Base-by-base conservation (phyloP, 2,113 vertebrate species). In the Melanostigma gelatinosum region DNA sequence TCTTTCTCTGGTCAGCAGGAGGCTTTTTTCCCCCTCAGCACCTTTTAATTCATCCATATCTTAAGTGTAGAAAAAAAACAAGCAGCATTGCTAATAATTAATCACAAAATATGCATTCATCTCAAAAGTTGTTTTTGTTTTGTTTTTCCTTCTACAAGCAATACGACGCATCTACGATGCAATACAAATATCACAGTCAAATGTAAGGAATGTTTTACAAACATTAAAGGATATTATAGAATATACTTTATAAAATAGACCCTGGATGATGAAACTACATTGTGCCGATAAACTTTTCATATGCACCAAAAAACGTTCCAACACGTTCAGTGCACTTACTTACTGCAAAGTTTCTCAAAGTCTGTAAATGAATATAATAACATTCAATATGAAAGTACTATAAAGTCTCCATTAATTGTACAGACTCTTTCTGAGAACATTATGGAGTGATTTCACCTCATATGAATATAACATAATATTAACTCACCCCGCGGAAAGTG, bases 401-500 rank as follows among this genome's bases (percentile, higher is more conserved):
- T 67, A 8, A 68, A 27, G n/a, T 64, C 8, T 1, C 29, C 5
- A 6, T 44, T 22, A 34, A 10, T 32, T 4, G 67, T 6, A 50
- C 27, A 22, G 36, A 42, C 15, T 44, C 40, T 71, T 10, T 54
- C 27, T 52, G 16, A 48, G 11, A 48, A 58, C 6, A 27, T 16
- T 15, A 7, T 1, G 6, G 2, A 36, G 15, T 16, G 1, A 60
- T 24, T 58, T 9, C 20, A 38, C 4, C 20, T 60, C 18, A 6
- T 55, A 62, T 2, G 4, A 63, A 32, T 2, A 42, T 6, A 40
- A 32, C 4, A 32, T 32, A 32, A 32, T 4, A 32, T 32, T 32
- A 72, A 91, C 91, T 91, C 80, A 92, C 91, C 87, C 8, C 8
- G 34, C 8, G 18, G 2, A 36, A 62, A 13, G 50, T 65, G 50